These are phyloP conservation scores for Boloria euphrosyne DNA, from an alignment of 2,888 invertebrate genomes.

Conservation along the genomic window DNA sequence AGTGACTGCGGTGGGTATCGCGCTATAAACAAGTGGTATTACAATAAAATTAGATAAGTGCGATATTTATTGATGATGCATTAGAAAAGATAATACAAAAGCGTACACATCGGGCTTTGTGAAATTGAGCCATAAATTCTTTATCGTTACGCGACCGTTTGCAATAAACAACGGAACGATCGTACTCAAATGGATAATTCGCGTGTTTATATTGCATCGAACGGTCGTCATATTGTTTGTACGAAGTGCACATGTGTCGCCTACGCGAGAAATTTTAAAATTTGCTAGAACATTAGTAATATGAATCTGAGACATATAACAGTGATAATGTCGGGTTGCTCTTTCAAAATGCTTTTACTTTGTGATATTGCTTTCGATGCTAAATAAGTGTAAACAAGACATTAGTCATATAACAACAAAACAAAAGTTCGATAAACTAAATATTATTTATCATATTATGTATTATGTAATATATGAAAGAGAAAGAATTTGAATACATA, in stretches of 20 bases:
- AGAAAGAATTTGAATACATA: too few species aligned
- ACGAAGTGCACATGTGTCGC: slow-evolving; percentile 23
- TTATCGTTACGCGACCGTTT: slow-evolving; percentile 37
- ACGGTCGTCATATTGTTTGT: slow-evolving; percentile 21
- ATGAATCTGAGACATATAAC: not conserved
- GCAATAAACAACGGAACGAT: slow-evolving; percentile 46
- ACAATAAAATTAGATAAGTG: slow-evolving; percentile 25
- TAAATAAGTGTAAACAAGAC: too few species aligned
- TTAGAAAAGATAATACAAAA: slow-evolving; percentile 22
- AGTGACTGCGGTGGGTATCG: not conserved
- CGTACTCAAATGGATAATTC: slow-evolving; percentile 40
- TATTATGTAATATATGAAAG: too few species aligned
- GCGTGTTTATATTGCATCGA: slow-evolving; percentile 37
- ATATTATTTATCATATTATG: too few species aligned
- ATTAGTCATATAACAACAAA: slow-evolving; percentile 5
- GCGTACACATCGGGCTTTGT: slow-evolving; percentile 18
- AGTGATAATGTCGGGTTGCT: too few species aligned
- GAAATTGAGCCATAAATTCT: slow-evolving; percentile 46
- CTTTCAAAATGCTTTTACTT: too few species aligned
- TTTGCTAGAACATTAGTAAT: slow-evolving; percentile 19
- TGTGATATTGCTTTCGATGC: too few species aligned
- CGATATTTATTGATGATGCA: slow-evolving; percentile 28
- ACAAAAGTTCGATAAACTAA: not conserved
- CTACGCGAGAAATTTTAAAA: slow-evolving; percentile 26
- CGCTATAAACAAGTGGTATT: slow-evolving; percentile 10